Base-by-base conservation (phyloP, 92 coral and sea anemone species). In the Diadumene lineata region DNA sequence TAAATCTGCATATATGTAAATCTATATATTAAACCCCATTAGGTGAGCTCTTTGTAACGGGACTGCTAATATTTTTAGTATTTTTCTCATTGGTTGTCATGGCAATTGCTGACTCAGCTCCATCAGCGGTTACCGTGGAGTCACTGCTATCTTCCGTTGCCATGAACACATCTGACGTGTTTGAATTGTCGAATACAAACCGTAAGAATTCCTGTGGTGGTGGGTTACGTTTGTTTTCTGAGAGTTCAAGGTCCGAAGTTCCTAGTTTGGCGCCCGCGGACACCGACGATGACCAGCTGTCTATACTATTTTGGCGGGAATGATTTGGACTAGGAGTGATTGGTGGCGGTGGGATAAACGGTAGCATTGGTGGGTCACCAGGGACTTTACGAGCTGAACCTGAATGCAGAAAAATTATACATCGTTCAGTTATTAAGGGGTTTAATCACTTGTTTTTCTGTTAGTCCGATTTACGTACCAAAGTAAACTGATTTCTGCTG, bases 141-240 rank as follows among this genome's bases (percentile, higher is more conserved):
- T 62, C 25, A 27, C 73, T 78, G 30, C 79, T 80, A 7, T n/a
- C 66, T 34, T 79, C 89, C 11, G 82, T 53, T 11, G 85, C 67
- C 66, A 85, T 26, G 44, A 72, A 75, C 50, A 62, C 82, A 29
- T 87, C 92, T 56, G 92, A 90, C 11, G 26, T 22, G 25, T 73
- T 60, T 24, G 89, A 88, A 50, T 77, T 84, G 69, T 90, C 96
- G 77, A 90, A 90, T 27, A 82, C 92, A 75, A 90, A 90, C 71
- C 89, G 96, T 11, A 90, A 81, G 75, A 87, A 90, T 70, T 90
- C 84, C 34, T 90, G 96, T 13, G 96, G 96, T 21, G 76, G 82
- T 21, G 96, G 92, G 26, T 83, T 85, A 44, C 68, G 83, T 78
- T 92, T 84, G 57, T 90, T 63, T 65, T 80, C 86, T 22, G 85